Conservation (phyloP, 1,140 invertebrate genomes). For the Trichonephila clavipes region DNA sequence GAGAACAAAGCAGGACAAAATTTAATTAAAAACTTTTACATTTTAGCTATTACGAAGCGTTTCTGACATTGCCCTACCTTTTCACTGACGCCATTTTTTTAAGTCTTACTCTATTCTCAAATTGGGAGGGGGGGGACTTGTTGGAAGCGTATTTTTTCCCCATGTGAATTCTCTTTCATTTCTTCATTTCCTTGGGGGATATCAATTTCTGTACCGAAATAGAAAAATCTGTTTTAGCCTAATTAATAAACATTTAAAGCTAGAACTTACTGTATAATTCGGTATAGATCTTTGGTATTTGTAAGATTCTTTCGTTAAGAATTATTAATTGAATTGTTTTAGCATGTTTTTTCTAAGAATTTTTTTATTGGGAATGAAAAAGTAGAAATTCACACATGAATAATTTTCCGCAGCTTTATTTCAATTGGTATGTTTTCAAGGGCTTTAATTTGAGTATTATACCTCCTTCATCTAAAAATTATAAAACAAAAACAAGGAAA, state of each 20-base stretch:
- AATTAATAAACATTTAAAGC: slow-evolving; percentile 27
- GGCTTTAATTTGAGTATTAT: neutral
- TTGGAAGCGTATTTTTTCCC: neutral
- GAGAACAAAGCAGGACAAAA: slow-evolving; percentile 57
- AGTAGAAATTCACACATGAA: neutral
- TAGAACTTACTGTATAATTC: neutral
- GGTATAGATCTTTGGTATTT: neutral
- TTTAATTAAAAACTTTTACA: slow-evolving; percentile 71
- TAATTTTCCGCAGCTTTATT: neutral
- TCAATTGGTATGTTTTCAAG: neutral
- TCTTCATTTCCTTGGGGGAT: neutral
- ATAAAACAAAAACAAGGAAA: too few relatives aligned
- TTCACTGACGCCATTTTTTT: neutral
- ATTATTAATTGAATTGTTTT: neutral
- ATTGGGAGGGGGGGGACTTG: neutral
- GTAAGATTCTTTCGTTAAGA: neutral
- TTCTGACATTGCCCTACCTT: slow-evolving; percentile 54
- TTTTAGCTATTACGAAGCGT: slow-evolving; percentile 51
- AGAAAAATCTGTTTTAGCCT: slow-evolving; percentile 4
- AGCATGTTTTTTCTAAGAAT: neutral
- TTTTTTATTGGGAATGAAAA: neutral
- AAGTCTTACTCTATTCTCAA: neutral
- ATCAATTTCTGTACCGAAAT: neutral
- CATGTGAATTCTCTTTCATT: neutral
- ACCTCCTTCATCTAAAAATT: too few relatives aligned